These are phyloP conservation scores for Caenorhabditis drosophilae DNA, from an alignment of 2,888 invertebrate species.

Conservation along the genomic window DNA sequence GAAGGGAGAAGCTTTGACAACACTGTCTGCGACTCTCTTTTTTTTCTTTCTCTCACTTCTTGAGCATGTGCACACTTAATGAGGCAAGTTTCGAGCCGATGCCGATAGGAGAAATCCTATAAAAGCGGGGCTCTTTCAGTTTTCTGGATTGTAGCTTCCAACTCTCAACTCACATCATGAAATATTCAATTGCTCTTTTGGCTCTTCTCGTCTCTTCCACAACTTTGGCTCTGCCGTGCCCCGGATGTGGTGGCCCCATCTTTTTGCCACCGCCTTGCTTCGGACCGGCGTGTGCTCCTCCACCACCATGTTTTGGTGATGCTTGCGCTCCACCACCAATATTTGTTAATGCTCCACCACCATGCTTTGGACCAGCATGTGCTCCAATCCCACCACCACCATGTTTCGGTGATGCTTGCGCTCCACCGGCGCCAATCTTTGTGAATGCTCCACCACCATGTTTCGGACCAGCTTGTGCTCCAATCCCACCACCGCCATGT, in stretches of 20 bases:
- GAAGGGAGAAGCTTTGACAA: too few relatives aligned
- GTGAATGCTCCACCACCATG: background rate
- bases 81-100: too few relatives aligned
- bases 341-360: background rate
- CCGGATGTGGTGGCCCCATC: background rate
- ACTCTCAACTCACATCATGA: too few relatives aligned
- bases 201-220: too few relatives aligned
- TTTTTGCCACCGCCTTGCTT: background rate
- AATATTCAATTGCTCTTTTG: too few relatives aligned
- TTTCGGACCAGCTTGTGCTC: background rate
- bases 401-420: background rate
- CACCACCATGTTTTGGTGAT: background rate
- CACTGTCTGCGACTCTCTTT: too few relatives aligned
- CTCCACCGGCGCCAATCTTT: background rate
- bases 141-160: too few relatives aligned
- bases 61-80: too few relatives aligned
- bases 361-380: background rate
- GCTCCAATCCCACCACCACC: background rate
- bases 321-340: background rate
- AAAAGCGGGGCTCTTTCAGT: too few relatives aligned
- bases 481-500: background rate
- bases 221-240: too few relatives aligned
- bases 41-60: too few relatives aligned
- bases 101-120: too few relatives aligned
- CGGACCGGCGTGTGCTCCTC: background rate